Conservation (phyloP, 23 tunicate species). For the Aplidium turbinatum region DNA sequence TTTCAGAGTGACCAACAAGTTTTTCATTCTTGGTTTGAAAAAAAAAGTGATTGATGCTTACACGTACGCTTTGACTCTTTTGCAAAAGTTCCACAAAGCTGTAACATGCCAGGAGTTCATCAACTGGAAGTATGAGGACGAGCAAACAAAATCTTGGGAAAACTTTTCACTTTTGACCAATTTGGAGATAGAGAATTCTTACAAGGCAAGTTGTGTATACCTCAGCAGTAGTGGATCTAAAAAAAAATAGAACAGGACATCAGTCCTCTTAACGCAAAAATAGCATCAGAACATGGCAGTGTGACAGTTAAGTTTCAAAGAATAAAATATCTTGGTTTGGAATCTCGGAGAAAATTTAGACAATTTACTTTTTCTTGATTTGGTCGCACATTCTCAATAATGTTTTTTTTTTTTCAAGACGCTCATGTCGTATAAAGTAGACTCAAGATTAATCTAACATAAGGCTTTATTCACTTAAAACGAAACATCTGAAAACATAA, state of each 20-base stretch:
- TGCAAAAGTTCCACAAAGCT: neutral
- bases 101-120: neutral
- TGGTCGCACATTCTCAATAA: too few species aligned
- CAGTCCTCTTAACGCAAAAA: neutral
- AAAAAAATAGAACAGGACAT: too few species aligned
- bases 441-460: too few species aligned
- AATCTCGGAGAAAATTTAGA: too few species aligned
- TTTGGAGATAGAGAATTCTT: neutral
- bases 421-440: too few species aligned
- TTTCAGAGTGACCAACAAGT: neutral
- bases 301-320: neutral
- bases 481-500: too few species aligned
- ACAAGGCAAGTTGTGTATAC: neutral
- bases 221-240: too few species aligned
- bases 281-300: neutral
- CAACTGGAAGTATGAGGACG: conserved; percentile 9
- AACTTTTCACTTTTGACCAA: neutral
- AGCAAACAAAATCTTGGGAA: neutral
- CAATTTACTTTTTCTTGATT: too few species aligned
- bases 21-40: neutral
- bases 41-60: neutral
- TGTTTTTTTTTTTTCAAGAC: too few species aligned
- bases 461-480: too few species aligned
- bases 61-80: neutral
- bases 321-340: too few species aligned